Base-by-base conservation (phyloP, 2,888 invertebrate genomes). In the Drosophila lutescens region DNA sequence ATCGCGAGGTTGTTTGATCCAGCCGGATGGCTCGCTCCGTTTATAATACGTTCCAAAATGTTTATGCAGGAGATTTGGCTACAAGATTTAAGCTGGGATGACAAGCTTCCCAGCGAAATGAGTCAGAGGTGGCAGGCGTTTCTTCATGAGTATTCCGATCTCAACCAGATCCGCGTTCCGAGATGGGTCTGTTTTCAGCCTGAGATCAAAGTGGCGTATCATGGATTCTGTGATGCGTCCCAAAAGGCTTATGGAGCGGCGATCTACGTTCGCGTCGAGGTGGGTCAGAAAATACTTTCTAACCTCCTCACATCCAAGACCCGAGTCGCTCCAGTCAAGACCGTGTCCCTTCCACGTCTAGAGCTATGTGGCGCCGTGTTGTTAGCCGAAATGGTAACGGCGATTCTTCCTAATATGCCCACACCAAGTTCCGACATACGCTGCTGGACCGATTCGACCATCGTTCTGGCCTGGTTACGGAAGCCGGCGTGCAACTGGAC, bases 181-280 rank as follows among this genome's bases (percentile, higher is more conserved):
- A 15, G 15, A 40, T 40, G 40, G 40, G 40, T 15, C 15, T 15
- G 40, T n/a, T 40, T 15, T 40, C 40, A 40, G 15, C 40, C 15
- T 40, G 40, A 15, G 40, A 15, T 40, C 8, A 40, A 34, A 34
- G 34, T 34, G 34, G 34, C 34, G 34, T 34, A 34, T 34, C 34
- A 34, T 34, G n/a, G 26, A 26, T 26, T 26, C 26, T 26, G 26
- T 26, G 26, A 26, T 26, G 26, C 26, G 26, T 26, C 26, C 26
- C 26, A 38, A 10, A 51, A 12, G 12, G 17, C 54, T 0, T 54
- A 54, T 17, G 54, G 54, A 7, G 38, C 53, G 4, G 38, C 38
- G n/a, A 53, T 53, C 12, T 51, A 51, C n/a, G 20, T 51, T 1
- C 51, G 51, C 13, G 53, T 53, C 7, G 51, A 50, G 7, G n/a